Conservation (phyloP, 2,888 invertebrate species). For the Argyresthia albistria region DNA sequence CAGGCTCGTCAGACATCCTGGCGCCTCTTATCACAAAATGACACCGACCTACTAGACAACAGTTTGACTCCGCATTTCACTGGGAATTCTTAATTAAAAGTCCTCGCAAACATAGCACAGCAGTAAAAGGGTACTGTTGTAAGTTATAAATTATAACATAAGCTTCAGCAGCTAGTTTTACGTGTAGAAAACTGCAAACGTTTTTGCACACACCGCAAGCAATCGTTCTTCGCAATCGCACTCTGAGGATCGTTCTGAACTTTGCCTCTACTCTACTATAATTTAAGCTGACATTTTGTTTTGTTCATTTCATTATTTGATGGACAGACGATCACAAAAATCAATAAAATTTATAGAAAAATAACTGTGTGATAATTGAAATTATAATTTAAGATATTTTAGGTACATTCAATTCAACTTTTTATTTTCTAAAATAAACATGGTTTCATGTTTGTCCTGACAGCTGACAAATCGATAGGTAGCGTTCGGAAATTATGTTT, state of each 20-base stretch:
- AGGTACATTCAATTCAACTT: neutral
- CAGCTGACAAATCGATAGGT: slow-evolving; percentile 3
- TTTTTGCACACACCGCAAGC: neutral
- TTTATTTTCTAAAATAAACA: neutral
- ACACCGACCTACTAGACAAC: neutral
- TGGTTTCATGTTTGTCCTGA: neutral
- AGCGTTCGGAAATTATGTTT: neutral
- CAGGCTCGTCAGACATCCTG: slow-evolving; percentile 68
- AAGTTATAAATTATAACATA: neutral
- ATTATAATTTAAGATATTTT: neutral
- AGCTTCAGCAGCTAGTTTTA: neutral
- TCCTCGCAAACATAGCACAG: neutral
- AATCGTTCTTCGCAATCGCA: neutral
- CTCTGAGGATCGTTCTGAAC: neutral
- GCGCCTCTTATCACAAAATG: slow-evolving; percentile 29
- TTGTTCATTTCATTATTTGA: neutral
- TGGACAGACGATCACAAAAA: neutral
- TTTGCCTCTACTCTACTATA: too few relatives aligned
- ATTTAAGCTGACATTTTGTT: neutral
- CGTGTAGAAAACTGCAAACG: neutral
- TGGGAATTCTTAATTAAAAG: neutral
- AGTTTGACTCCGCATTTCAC: neutral
- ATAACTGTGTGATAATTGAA: neutral
- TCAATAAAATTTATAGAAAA: neutral
- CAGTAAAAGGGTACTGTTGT: neutral